Evolutionary conservation across 2,797 vertebrate genomes (phyloP).

Genomic region (Philypnodon macrostomus): DNA sequence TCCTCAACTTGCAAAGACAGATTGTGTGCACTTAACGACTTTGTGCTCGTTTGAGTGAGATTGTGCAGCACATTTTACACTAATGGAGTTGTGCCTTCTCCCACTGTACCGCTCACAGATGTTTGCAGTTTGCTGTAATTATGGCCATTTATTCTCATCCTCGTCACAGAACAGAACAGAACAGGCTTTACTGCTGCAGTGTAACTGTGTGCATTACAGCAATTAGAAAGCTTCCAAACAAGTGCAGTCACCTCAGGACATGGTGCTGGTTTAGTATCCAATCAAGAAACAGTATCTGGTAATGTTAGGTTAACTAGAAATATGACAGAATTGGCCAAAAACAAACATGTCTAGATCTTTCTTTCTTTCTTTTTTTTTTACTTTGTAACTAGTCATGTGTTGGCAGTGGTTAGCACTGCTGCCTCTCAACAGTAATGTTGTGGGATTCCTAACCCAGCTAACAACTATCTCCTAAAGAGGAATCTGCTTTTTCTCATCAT

Average conservation of each 20-base stretch:
- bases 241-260: slow-evolving; percentile 22
- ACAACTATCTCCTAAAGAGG: too few species aligned
- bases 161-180: slow-evolving; percentile 63
- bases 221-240: slow-evolving; percentile 43
- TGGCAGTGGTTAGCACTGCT: too few species aligned
- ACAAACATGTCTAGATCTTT: too few species aligned
- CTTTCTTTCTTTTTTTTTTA: too few species aligned
- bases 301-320: slow-evolving; percentile 9
- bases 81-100: slow-evolving; percentile 78
- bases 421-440: too few species aligned
- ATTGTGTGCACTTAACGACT: slow-evolving; percentile 82
- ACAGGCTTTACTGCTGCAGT: slow-evolving; percentile 46
- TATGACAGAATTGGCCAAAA: too few species aligned
- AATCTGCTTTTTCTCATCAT: too few species aligned
- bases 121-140: slow-evolving; percentile 79
- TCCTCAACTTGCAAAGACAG: slow-evolving; percentile 75
- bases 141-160: slow-evolving; percentile 77
- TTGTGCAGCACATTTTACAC: slow-evolving; percentile 80
- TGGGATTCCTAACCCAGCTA: too few species aligned
- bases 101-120: slow-evolving; percentile 66
- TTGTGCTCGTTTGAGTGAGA: slow-evolving; percentile 74
- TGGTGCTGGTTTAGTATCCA: slow-evolving; percentile 1
- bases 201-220: slow-evolving; percentile 61
- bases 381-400: too few species aligned
- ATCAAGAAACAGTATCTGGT: not conserved